Percentiles rank a stretch among this genome's conserved stretches.
Conservation (phyloP, 2,888 invertebrate genomes). For the Lasioglossum malachurum region DNA sequence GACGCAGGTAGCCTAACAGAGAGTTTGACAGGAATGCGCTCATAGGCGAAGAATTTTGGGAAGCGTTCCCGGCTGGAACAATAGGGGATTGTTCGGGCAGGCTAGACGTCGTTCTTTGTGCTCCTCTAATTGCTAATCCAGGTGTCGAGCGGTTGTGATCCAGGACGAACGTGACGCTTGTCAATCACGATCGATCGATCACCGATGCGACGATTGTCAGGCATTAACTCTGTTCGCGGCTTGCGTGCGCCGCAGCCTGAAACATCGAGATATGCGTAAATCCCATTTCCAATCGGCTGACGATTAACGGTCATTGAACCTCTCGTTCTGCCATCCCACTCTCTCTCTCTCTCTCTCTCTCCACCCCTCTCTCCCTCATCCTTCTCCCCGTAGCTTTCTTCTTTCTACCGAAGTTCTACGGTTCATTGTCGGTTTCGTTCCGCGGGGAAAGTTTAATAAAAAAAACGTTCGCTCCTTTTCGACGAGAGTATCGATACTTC, state of each 20-base stretch:
- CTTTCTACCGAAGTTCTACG: background rate
- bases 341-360: background rate
- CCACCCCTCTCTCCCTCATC: background rate
- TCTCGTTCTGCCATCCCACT: background rate
- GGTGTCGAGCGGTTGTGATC: slow-evolving; percentile 10
- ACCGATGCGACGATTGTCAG: slow-evolving; percentile 12
- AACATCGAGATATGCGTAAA: slow-evolving; percentile 55
- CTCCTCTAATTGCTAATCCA: background rate
- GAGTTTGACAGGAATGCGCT: background rate
- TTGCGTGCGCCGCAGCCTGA: slow-evolving; percentile 30
- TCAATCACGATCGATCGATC: slow-evolving; percentile 48
- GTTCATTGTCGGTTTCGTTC: slow-evolving; percentile 6
- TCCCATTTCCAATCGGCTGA: slow-evolving; percentile 50
- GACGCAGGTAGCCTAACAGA: background rate
- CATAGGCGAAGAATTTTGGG: too few species aligned
- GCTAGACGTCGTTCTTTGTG: background rate
- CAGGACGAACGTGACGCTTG: background rate
- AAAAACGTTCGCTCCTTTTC: background rate
- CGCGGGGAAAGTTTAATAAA: background rate
- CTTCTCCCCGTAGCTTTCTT: background rate
- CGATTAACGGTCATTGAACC: slow-evolving; percentile 60
- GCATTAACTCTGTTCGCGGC: slow-evolving; percentile 36
- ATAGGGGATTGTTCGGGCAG: background rate
- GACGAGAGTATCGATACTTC: background rate
- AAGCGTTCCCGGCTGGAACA: background rate